Evolutionary conservation across 2,797 vertebrate genomes (phyloP).

Genomic region (Xenopus petersii): DNA sequence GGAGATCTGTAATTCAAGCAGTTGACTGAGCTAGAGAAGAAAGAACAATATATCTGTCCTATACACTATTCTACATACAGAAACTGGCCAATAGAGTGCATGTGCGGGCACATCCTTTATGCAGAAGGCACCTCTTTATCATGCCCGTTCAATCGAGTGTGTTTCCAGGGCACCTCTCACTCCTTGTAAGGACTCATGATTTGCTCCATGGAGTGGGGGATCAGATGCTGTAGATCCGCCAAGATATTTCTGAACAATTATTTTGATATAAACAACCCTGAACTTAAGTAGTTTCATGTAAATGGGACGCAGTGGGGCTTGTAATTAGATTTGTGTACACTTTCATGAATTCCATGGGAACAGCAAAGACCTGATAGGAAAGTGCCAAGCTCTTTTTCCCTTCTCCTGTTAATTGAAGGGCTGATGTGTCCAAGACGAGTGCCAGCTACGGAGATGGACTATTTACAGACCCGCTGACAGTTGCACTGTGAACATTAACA

Average conservation of each 20-base stretch:
- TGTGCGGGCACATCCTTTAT: no score
- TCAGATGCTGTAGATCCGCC: slow-evolving; percentile 50
- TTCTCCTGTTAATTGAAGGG: slow-evolving; percentile 72
- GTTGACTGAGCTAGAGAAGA: no score
- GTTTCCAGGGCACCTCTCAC: neutral
- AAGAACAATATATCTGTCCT: no score
- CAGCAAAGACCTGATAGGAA: slow-evolving; percentile 65
- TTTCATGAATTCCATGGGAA: slow-evolving; percentile 69
- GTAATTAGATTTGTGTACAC: slow-evolving; percentile 71
- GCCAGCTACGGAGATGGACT: slow-evolving; percentile 61
- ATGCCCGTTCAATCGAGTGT: no score
- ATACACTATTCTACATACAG: no score
- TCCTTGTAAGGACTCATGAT: neutral
- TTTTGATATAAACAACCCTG: slow-evolving; percentile 66
- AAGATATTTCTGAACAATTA: slow-evolving; percentile 64
- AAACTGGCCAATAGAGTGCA: no score
- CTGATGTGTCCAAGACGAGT: slow-evolving; percentile 53
- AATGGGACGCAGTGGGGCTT: slow-evolving; percentile 69
- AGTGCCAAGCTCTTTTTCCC: slow-evolving; percentile 62
- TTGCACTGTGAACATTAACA: slow-evolving; percentile 68
- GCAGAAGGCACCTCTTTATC: no score
- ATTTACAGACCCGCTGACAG: slow-evolving; percentile 69
- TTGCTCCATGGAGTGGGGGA: slow-evolving; percentile 40
- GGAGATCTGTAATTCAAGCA: no score
- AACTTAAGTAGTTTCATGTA: slow-evolving; percentile 64